Percentiles rank a stretch among this genome's conserved stretches.
These are phyloP conservation scores for Bombus superbus DNA, from an alignment of 1,140 invertebrate genomes.

Conservation along the genomic window DNA sequence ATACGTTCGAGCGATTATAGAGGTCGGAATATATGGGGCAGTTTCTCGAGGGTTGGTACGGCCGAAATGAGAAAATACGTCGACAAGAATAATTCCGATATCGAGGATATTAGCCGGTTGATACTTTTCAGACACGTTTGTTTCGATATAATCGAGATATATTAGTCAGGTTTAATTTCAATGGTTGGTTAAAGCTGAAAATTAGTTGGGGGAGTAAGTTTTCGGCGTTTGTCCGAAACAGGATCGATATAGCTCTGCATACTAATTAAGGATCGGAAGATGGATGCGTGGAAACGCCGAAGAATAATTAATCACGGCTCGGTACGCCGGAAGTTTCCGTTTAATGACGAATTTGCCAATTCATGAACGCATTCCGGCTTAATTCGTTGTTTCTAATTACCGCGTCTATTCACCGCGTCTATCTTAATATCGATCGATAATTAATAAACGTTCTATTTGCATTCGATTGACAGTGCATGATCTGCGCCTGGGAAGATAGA, in stretches of 20 bases:
- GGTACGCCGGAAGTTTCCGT: conserved; percentile 16
- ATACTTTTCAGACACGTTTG: not conserved
- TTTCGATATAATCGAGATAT: not conserved
- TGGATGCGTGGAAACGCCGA: conserved; percentile 13
- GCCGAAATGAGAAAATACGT: conserved; percentile 14
- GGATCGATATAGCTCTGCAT: not conserved
- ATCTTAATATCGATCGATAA: conserved; percentile 38
- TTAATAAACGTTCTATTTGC: conserved; percentile 23
- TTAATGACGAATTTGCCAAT: conserved; percentile 32
- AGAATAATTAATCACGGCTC: conserved; percentile 37
- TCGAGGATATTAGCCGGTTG: not conserved
- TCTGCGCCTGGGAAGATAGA: not conserved
- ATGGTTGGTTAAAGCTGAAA: not conserved
- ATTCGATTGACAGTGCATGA: not conserved
- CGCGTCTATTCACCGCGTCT: not conserved
- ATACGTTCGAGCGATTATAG: conserved; percentile 2
- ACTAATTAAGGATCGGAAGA: conserved; percentile 13
- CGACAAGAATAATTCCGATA: not conserved
- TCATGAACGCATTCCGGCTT: conserved; percentile 16
- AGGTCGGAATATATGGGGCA: not conserved
- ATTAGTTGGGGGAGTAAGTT: not conserved
- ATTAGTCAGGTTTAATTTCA: not conserved
- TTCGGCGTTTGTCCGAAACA: not conserved
- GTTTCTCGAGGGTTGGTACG: not conserved
- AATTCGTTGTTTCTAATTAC: conserved; percentile 30